Base-by-base conservation (phyloP, 1,140 invertebrate genomes). In the Asbolus verrucosus region DNA sequence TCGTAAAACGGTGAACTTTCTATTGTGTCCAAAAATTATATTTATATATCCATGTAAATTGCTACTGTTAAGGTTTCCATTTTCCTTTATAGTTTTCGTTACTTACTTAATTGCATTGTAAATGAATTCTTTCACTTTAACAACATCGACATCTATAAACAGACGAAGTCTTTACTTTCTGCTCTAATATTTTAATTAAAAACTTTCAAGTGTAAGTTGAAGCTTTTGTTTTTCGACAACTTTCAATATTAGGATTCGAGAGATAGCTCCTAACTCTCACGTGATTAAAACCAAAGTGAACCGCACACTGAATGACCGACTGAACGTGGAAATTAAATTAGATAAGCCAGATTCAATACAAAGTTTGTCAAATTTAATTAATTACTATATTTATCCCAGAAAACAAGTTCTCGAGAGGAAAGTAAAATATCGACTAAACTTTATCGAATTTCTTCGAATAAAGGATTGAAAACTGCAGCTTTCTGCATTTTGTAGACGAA, bases 21-120 rank as follows among this genome's bases (percentile, higher is more conserved):
- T 18, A 63, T 63, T 63, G 46, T 54, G 61, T 41, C n/a, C 61
- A 63, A 41, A 62, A 63, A 63, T 63, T 63, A 63, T 63, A 63
- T 63, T 63, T 54, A 54, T 54, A 27, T 21, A 21, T 27, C 11
- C 27, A 36, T 27, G 24, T 36, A 54, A 54, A 54, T 54, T 54
- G 46, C 46, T 6, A 54, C 46, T n/a, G 46, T 24, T 21, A 54
- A 54, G 46, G n/a, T 19, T 21, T 54, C n/a, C 27, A 54, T 16
- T 19, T 19, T 54, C 19, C n/a, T 54, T 54, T 19, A 54, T 21
- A 54, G 46, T 9, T 24, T 14, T n/a, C 46, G 27, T 54, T 54
- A 54, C 27, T 54, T 54, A 54, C 11, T 54, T 54, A 54, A 54
- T 54, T 54, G 19, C 14, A 13, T 9, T 11, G 11, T n/a, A 27